A percentile compares a stretch with the other conserved stretches of the same genome.
These are phyloP conservation scores for Cistogaster globosa DNA, from an alignment of 2,888 invertebrate genomes.

Conservation along the genomic window DNA sequence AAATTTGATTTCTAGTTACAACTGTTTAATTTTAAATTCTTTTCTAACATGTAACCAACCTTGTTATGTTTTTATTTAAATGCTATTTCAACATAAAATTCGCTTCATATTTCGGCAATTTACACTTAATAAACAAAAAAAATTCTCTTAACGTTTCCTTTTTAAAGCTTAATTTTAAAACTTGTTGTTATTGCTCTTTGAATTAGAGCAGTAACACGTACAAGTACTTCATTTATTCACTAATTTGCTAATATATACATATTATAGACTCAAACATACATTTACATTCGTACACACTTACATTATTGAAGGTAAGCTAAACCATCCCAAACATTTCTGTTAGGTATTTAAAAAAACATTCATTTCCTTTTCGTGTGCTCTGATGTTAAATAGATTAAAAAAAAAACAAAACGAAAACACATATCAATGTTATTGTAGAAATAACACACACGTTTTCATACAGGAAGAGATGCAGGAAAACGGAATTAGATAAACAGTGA, in stretches of 20 bases:
- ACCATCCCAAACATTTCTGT: slow-evolving; percentile 36
- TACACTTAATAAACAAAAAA: no score
- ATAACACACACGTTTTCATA: not conserved
- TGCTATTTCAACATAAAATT: no score
- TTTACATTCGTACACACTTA: not conserved
- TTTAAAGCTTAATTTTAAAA: not conserved
- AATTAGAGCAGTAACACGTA: not conserved
- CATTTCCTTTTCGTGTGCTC: slow-evolving; percentile 58
- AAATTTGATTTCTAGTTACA: no score
- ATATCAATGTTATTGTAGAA: slow-evolving; percentile 11
- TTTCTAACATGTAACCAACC: no score
- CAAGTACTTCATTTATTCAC: not conserved
- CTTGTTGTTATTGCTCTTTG: no score
- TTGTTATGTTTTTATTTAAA: no score
- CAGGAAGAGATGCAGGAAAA: no score
- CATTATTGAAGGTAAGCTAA: slow-evolving; percentile 17
- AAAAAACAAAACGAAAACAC: slow-evolving; percentile 15
- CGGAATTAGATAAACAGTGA: no score
- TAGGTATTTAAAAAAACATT: slow-evolving; percentile 54
- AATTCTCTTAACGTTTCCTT: not conserved
- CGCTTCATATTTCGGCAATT: no score
- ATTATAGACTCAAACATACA: slow-evolving; percentile 10
- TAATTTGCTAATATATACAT: slow-evolving; percentile 17
- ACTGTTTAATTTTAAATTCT: no score
- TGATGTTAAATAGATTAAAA: slow-evolving; percentile 43